Conservation (phyloP, 2,797 vertebrate species). For the Rousettus madagascariensis region DNA sequence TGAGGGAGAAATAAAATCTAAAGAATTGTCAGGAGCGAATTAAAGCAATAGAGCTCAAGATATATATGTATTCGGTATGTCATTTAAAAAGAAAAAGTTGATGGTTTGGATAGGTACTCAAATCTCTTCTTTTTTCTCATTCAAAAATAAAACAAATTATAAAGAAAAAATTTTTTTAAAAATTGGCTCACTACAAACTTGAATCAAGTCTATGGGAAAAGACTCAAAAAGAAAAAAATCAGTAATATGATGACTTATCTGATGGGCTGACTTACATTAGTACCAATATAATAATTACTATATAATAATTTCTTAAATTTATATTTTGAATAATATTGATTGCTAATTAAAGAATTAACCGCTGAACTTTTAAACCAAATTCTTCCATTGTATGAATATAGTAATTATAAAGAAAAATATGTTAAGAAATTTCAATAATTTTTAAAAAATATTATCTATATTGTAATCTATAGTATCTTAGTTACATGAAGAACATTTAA, state of each 20-base stretch:
- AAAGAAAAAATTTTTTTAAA: neutral
- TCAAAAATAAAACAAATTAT: constrained; percentile 40
- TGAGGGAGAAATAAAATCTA: constrained; percentile 68
- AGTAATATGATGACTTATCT: neutral
- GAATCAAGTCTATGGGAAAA: constrained; percentile 20
- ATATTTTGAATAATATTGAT: constrained; percentile 16
- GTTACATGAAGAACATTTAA: neutral
- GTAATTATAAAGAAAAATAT: neutral
- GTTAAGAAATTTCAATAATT: neutral
- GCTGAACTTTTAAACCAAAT: neutral
- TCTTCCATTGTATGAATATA: neutral
- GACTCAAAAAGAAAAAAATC: neutral
- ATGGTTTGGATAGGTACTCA: neutral
- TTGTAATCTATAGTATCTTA: neutral
- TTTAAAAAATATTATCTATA: neutral
- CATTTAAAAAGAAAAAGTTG: neutral
- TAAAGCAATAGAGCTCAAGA: neutral
- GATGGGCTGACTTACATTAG: neutral
- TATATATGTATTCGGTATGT: neutral
- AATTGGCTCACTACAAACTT: neutral
- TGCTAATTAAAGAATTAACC: neutral
- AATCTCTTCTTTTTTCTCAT: neutral
- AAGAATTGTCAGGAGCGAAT: constrained; percentile 39
- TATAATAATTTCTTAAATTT: constrained; percentile 7
- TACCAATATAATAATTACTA: neutral